Evolutionary conservation across 1,140 invertebrate species (phyloP).

Genomic region (Delia radicum): DNA sequence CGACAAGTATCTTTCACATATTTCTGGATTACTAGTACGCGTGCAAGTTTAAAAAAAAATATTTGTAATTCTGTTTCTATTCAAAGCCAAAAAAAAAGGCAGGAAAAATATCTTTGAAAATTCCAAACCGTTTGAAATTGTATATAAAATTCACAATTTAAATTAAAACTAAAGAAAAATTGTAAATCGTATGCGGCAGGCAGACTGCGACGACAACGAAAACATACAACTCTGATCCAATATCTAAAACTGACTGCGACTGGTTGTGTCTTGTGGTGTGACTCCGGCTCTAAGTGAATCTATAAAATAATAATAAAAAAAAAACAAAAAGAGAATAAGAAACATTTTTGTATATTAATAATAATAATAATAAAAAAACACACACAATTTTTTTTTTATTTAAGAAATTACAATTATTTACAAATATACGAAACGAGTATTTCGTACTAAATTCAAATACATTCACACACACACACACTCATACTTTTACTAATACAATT

Average conservation of each 20-base stretch:
- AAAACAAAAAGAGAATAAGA: constrained; percentile 17
- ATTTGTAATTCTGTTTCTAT: too few species aligned
- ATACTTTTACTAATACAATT: neutral
- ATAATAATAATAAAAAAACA: neutral
- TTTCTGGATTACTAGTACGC: neutral
- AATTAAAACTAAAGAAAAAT: constrained; percentile 7
- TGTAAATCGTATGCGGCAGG: neutral
- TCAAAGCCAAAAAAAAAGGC: too few species aligned
- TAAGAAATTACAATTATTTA: constrained; percentile 17
- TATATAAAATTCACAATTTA: neutral
- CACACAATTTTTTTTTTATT: neutral
- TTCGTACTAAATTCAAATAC: neutral
- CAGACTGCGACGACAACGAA: neutral
- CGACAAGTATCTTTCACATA: constrained; percentile 1
- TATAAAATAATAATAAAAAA: neutral
- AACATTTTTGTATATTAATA: constrained; percentile 17
- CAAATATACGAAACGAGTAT: constrained; percentile 16
- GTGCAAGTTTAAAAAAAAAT: neutral
- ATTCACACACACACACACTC: neutral
- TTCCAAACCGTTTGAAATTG: neutral
- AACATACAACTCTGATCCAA: constrained; percentile 9
- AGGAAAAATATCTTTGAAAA: neutral
- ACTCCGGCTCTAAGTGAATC: constrained; percentile 6
- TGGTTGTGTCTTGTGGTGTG: constrained; percentile 6
- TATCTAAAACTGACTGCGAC: constrained; percentile 20